Evolutionary conservation across 2,113 vertebrate genomes (phyloP), one percentile per base, ranked within the genome.

Genomic region (Damaliscus lunatus): DNA sequence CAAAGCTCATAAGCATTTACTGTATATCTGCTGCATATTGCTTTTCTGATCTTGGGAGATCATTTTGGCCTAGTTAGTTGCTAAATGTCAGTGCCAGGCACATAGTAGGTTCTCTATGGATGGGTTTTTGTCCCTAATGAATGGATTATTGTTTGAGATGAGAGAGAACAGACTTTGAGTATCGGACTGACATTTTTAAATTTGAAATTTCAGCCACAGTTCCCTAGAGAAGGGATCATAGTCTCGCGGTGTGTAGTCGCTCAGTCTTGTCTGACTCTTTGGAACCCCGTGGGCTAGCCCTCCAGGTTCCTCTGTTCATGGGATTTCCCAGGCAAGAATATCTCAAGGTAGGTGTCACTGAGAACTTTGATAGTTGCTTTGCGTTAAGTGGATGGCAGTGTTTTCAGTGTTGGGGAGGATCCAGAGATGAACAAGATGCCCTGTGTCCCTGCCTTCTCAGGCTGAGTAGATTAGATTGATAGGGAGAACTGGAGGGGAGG

Each of bases 221-320:
- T 97, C 92, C 36, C 33, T 87, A 97, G 91, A 91, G 74, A 80
- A 95, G 88, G 50, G 29, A 55, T 31, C 53, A 57, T 46, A 82
- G 67, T 31, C 52, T 94, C 92, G 25, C 7, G 36, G 5, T 74
- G 19, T 74, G 36, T 74, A 74, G n/a, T 74, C 0, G 19, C 67
- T 74, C 67, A 74, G n/a, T 6, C n/a, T 74, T 74, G 67, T 74
- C 67, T 74, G 67, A 74, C 10, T 40, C 67, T 40, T 23, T 74
- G 67, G 67, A 36, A 74, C 21, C 67, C 67, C 0, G 3, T 40
- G 67, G 67, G 67, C 36, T 40, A 74, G n/a, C n/a, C n/a, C 10
- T 12, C 21, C 67, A 74, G 67, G 10, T 40, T 74, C 36, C 67
- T 74, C 36, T 74, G 21, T 74, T 74, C 67, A 25, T 25, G 67